Evolutionary conservation across 1,140 invertebrate species (phyloP), one percentile per base, ranked within the genome.

Genomic region (Yoshiicerus persimilis): DNA sequence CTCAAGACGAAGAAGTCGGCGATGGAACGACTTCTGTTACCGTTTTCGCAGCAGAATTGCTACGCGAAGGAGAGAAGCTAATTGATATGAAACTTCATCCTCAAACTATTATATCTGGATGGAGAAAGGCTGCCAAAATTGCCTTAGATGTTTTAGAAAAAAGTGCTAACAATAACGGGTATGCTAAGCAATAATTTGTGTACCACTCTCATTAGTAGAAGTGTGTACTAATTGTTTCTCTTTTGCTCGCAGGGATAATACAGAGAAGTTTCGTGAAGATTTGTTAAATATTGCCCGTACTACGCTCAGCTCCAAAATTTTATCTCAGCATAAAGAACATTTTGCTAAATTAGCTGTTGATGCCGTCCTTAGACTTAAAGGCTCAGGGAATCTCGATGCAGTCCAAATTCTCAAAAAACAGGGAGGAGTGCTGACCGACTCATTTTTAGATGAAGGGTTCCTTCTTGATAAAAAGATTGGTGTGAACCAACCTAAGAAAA

Each of bases 11-110:
- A 93, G 99, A 99, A 95, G 99, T 99, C 91, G 99, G 99, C 84
- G 99, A 99, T 95, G 99, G 99, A 36, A 99, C 99, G 62, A 99
- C 99, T 41, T 99, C 98, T 25, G 99, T 99, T 0, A 98, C 98
- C 86, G 98, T 99, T 27, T 93, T 99, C 86, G 98, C 99, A 91
- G 95, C 98, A 89, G 99, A 99, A 93, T 93, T 99, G 23, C 93
- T 99, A 2, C 95, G 96, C 92, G 98, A 99, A 93, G 98, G 99
- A 4, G 99, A 99, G 92, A 96, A 96, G 91, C 93, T 99, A 16
- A 95, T 99, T 66, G 95, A 96, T 70, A 96, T 98, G 93, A 98
- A 98, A 93, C 95, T 99, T 88, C 99, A 99, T 93, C 99, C 99
- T 47, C 99, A 99, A 94, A 99, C 97, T 1, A 99, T 99, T 87